Base-by-base conservation (phyloP, 1,140 invertebrate genomes). In the Neodiprion pinetum region DNA sequence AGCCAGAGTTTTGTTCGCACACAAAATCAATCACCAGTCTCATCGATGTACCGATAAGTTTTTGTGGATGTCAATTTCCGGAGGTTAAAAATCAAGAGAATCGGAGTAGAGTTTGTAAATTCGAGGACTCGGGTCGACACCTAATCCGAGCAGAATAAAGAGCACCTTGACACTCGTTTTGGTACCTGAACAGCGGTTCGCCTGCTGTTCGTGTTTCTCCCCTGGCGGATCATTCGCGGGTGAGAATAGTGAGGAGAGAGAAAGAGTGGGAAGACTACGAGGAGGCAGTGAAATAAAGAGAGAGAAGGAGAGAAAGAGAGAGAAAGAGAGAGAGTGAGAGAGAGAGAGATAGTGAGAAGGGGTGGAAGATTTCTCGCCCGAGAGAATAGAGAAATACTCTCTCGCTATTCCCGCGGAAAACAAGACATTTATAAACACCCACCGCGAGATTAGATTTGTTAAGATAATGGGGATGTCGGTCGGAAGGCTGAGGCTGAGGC, bases 391-490 rank as follows among this genome's bases (percentile, higher is more conserved):
- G 50, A 53, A 53, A 53, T 53, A n/a, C 66, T 73, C 67, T 80
- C 75, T 70, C 75, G 77, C 76, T 70, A 80, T 84, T 86, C 79
- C 79, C 73, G 79, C 73, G 80, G 86, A 87, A 88, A 88, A 87
- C 86, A 88, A 88, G 87, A 88, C 87, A 88, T 88, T 88, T 88
- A 87, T 88, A 88, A 88, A 88, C 86, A 87, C 82, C 86, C 81
- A 88, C 82, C 82, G 79, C 82, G 82, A 88, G 85, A 88, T 88
- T 88, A 88, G 87, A 88, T 88, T 88, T 88, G 87, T 88, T 88
- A 88, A 87, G 87, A 88, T 88, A 88, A 88, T 87, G 86, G 83
- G 80, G 80, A 78, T 80, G 81, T 75, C 76, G 82, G 80, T 83
- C 14, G 28, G 70, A 65, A 65, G 7, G 71, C 12, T 21, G 72